Percentiles rank a stretch among this genome's conserved stretches.
phyloP scores from a whole-genome alignment of 1,140 invertebrate species.

The Musca domestica region DNA sequence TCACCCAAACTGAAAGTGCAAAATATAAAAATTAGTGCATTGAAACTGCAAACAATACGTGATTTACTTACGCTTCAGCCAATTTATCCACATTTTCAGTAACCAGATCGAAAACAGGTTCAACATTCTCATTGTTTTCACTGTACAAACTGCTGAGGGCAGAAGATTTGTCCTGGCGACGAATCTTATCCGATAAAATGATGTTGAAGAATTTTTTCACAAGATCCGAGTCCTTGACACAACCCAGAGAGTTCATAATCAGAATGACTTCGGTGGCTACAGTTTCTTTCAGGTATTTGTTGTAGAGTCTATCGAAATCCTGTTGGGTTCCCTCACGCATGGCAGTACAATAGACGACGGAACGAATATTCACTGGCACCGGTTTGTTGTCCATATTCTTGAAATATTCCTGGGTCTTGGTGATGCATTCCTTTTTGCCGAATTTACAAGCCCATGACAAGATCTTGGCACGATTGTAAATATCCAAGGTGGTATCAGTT shows the following conservation, averaged over 20 bases:
- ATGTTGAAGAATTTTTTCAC: slow-evolving; percentile 45
- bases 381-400: slow-evolving; percentile 30
- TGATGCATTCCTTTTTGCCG: slow-evolving; percentile 55
- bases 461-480: slow-evolving; percentile 50
- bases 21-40: no score
- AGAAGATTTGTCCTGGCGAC: slow-evolving; percentile 50
- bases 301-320: slow-evolving; percentile 58
- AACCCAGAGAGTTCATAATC: slow-evolving; percentile 61
- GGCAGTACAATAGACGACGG: slow-evolving; percentile 61
- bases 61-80: slow-evolving; percentile 54
- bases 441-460: slow-evolving; percentile 58
- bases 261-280: slow-evolving; percentile 59
- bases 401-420: slow-evolving; percentile 41
- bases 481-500: slow-evolving; percentile 39
- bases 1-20: slow-evolving; percentile 42
- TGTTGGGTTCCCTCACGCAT: slow-evolving; percentile 53
- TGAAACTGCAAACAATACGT: no score
- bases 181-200: slow-evolving; percentile 46
- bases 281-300: slow-evolving; percentile 54
- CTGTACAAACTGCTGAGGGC: slow-evolving; percentile 54
- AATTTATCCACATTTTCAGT: slow-evolving; percentile 46
- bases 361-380: slow-evolving; percentile 58
- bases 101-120: slow-evolving; percentile 56
- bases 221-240: slow-evolving; percentile 56
- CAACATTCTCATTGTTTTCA: slow-evolving; percentile 53